phyloP scores from a whole-genome alignment of 2,888 invertebrate genomes.

The Myopa tessellatipennis region DNA sequence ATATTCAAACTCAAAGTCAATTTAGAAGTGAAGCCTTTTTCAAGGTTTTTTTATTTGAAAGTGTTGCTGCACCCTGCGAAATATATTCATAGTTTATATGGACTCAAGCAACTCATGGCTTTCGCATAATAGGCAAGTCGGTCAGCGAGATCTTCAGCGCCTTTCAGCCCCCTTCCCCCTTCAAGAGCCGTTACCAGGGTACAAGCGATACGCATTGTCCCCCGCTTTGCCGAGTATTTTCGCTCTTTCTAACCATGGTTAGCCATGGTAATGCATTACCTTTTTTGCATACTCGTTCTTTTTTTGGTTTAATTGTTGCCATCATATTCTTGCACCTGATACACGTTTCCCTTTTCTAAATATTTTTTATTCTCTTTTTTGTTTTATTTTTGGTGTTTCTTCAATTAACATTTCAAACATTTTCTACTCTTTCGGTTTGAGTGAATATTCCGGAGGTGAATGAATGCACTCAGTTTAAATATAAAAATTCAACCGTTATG shows the following conservation, averaged over 20 bases:
- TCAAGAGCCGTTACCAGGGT: not conserved
- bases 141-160: too few relatives aligned
- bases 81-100: too few relatives aligned
- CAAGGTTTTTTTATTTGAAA: too few relatives aligned
- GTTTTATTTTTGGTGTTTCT: not conserved
- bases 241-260: not conserved
- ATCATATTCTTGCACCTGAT: not conserved
- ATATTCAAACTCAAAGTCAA: too few relatives aligned
- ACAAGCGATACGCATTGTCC: not conserved
- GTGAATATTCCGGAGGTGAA: too few relatives aligned
- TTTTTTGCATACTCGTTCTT: not conserved
- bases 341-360: not conserved
- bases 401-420: not conserved
- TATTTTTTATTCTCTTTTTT: not conserved
- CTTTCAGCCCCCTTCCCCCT: too few relatives aligned
- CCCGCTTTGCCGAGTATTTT: not conserved
- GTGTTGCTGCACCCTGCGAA: too few relatives aligned
- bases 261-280: too few relatives aligned
- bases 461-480: not conserved
- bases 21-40: not conserved
- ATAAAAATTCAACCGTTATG: not conserved
- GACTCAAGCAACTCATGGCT: too few relatives aligned
- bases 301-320: constrained; percentile 8
- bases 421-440: too few relatives aligned
- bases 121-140: too few relatives aligned